Percentiles rank a stretch among this genome's conserved stretches.
These are phyloP conservation scores for Eristalis tenax DNA, from an alignment of 2,888 invertebrate species.

Conservation along the genomic window DNA sequence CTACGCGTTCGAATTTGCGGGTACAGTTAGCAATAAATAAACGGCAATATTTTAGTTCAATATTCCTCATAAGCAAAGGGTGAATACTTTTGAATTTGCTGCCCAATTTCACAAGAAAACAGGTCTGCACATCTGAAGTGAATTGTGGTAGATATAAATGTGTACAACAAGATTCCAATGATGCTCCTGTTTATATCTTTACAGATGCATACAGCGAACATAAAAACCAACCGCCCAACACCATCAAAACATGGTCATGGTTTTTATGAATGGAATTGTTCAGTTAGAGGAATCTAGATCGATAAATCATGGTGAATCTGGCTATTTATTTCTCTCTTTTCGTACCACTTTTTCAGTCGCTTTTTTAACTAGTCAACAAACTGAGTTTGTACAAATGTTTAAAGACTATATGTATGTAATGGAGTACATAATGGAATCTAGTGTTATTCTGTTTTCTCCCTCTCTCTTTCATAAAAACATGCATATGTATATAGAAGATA, in stretches of 20 bases:
- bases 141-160: constrained; percentile 12
- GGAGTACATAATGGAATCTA: constrained; percentile 22
- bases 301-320: constrained; percentile 78
- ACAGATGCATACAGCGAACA: constrained; percentile 25
- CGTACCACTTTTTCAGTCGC: constrained; percentile 34
- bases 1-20: no score
- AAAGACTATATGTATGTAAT: background rate
- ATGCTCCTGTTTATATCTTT: constrained; percentile 33
- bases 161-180: constrained; percentile 13
- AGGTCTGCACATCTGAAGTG: background rate
- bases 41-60: no score
- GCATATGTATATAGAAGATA: background rate
- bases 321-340: constrained; percentile 50
- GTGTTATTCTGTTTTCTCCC: background rate
- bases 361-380: constrained; percentile 50
- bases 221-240: constrained; percentile 61
- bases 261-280: constrained; percentile 81
- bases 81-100: no score
- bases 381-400: constrained; percentile 33
- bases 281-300: constrained; percentile 78
- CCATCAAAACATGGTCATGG: constrained; percentile 77
- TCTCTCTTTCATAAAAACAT: background rate
- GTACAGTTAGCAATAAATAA: no score
- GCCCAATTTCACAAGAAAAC: background rate
- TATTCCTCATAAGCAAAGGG: no score